Conservation (phyloP, 1,140 invertebrate species). For the Ceratoteleas bidentatus region DNA sequence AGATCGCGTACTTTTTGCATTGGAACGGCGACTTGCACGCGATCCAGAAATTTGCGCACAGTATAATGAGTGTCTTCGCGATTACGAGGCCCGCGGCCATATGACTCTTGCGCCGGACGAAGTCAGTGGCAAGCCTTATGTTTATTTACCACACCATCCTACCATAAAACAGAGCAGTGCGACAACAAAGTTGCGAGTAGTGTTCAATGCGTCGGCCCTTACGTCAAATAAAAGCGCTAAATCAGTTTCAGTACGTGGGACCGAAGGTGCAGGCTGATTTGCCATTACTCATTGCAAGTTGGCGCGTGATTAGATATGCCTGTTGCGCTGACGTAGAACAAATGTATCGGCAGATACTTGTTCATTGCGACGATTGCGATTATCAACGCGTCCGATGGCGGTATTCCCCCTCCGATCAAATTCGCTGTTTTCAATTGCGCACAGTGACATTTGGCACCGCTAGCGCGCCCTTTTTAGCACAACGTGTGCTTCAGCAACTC, state of each 20-base stretch:
- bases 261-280: no score
- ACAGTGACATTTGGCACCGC: not conserved
- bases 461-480: not conserved
- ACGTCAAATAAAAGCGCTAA: not conserved
- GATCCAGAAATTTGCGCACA: not conserved
- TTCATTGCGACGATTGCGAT: not conserved
- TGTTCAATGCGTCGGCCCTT: not conserved
- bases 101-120: not conserved
- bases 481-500: not conserved
- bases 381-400: not conserved
- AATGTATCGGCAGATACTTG: slow-evolving; percentile 1
- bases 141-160: not conserved
- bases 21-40: not conserved
- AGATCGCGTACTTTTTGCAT: not conserved
- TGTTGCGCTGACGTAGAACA: not conserved
- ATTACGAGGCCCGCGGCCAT: not conserved
- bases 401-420: not conserved
- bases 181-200: no score
- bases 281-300: not conserved
- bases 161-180: not conserved
- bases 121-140: not conserved
- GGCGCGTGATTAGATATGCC: not conserved
- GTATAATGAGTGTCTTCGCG: not conserved
- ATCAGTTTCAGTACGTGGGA: not conserved
- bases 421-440: not conserved